Base-by-base conservation (phyloP, 2,888 invertebrate genomes). In the Cryptus viduatorius region DNA sequence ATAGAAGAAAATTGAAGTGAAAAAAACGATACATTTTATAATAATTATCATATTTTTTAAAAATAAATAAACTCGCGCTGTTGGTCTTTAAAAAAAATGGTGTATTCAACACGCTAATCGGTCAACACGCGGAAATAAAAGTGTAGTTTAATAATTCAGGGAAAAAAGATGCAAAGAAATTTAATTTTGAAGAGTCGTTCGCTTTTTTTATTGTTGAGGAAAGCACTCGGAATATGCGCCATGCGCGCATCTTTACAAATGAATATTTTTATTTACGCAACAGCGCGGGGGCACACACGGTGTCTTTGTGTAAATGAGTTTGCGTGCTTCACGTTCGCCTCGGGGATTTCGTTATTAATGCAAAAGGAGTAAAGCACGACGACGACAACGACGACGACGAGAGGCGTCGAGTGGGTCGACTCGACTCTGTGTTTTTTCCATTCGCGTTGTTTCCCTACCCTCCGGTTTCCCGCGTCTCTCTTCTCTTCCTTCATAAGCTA, bases 301-400 rank as follows among this genome's bases (percentile, higher is more conserved):
- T 65, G 59, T 44, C 12, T 46, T 46, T 44, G 71, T 50, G 78
- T 61, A 69, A 81, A 81, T 73, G 65, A 78, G 80, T 80, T 81
- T 81, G 73, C 48, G 73, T 69, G 73, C 31, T 12, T 16, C 84
- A 19, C 73, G n/a, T 61, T 31, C 61, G 61, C 61, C 29, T 61
- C 24, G 81, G 83, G 77, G 85, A 0, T 86, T 85, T 82, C 69
- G 68, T 85, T 86, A 86, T 85, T 86, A 69, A 86, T 85, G 84
- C 83, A 86, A 75, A 77, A 83, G 56, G 37, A 48, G 19, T 82
- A 19, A 50, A 67, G 56, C 14, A 29, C n/a, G 29, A 14, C 61
- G 8, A 37, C 37, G 37, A 37, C 37, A 8, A 31, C 37, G 37
- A 31, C 61, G 61, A 61, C 29, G 61, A 61, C 76, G 67, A 67